These are phyloP conservation scores for Pangasius sanitwongsei DNA, from an alignment of 2,797 vertebrate genomes.

Conservation along the genomic window DNA sequence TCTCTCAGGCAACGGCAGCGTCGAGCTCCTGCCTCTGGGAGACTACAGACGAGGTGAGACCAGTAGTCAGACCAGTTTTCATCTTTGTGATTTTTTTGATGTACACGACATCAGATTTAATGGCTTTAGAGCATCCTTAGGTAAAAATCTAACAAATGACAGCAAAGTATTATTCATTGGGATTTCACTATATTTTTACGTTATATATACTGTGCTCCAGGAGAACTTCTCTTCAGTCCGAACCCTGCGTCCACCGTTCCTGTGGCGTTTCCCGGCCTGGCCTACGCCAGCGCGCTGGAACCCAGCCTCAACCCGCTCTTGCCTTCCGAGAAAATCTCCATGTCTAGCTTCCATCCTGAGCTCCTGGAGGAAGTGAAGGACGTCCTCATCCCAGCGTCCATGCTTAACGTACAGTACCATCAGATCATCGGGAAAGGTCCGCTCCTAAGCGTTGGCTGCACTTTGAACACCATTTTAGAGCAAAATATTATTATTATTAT, in stretches of 20 bases:
- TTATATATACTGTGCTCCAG: neutral
- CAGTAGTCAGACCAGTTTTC: slow-evolving; percentile 59
- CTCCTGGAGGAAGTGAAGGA: slow-evolving; percentile 95
- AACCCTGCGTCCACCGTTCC: slow-evolving; percentile 56
- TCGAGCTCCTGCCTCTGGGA: slow-evolving; percentile 70
- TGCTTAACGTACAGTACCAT: slow-evolving; percentile 83
- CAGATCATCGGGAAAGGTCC: slow-evolving; percentile 93
- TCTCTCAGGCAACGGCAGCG: slow-evolving; percentile 63
- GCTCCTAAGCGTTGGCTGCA: neutral
- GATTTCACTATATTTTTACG: neutral
- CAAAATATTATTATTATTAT: neutral
- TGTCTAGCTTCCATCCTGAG: slow-evolving; percentile 79
- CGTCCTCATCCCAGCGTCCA: slow-evolving; percentile 87
- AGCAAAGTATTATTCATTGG: neutral
- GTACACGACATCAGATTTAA: neutral
- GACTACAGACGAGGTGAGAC: slow-evolving; percentile 79
- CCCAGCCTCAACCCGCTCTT: slow-evolving; percentile 80
- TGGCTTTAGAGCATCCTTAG: neutral
- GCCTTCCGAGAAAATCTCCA: slow-evolving; percentile 79
- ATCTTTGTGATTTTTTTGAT: neutral
- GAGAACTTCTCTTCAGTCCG: slow-evolving; percentile 64
- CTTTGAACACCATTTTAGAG: neutral
- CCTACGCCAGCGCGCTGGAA: slow-evolving; percentile 67
- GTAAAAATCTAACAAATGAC: neutral
- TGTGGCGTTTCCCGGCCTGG: slow-evolving; percentile 62